A percentile compares a stretch with the other conserved stretches of the same genome.
Evolutionary conservation across 2,888 invertebrate genomes (phyloP).

Genomic region (Tetropium fuscum): DNA sequence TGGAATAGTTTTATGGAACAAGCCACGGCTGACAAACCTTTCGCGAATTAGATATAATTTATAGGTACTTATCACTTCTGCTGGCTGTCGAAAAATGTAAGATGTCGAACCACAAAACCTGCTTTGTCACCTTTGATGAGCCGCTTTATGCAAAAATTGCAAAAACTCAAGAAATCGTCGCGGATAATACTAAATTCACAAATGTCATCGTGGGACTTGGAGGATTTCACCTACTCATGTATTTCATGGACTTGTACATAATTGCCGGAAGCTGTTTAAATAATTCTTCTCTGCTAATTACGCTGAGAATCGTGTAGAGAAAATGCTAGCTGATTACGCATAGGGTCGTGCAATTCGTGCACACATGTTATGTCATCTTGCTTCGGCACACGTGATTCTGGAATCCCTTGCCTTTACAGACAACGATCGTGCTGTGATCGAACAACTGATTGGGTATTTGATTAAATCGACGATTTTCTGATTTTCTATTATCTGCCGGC

Average conservation of each 20-base stretch:
- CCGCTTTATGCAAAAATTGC: slow-evolving; percentile 44
- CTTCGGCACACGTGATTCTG: slow-evolving; percentile 30
- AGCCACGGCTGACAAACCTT: slow-evolving; percentile 29
- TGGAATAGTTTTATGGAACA: slow-evolving; percentile 49
- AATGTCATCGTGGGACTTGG: slow-evolving; percentile 41
- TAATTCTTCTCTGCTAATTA: slow-evolving; percentile 40
- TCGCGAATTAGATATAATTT: slow-evolving; percentile 43
- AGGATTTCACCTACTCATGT: slow-evolving; percentile 5
- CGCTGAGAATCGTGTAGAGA: slow-evolving; percentile 44
- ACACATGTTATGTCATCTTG: slow-evolving; percentile 42
- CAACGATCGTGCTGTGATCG: slow-evolving; percentile 32
- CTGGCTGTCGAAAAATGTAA: slow-evolving; percentile 39
- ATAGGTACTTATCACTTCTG: slow-evolving; percentile 39
- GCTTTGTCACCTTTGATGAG: slow-evolving; percentile 26
- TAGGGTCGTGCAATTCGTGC: slow-evolving; percentile 51
- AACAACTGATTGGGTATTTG: slow-evolving; percentile 30
- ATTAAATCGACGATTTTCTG: slow-evolving; percentile 31
- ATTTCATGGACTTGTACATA: slow-evolving; percentile 33
- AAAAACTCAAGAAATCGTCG: slow-evolving; percentile 47
- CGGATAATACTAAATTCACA: slow-evolving; percentile 26
- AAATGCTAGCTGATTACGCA: slow-evolving; percentile 50
- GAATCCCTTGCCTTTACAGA: slow-evolving; percentile 36
- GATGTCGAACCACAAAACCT: slow-evolving; percentile 43
- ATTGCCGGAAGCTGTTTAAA: slow-evolving; percentile 46
- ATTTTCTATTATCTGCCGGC: no score